Conservation (phyloP, 2,797 vertebrate genomes). For the Borostomias antarcticus region DNA sequence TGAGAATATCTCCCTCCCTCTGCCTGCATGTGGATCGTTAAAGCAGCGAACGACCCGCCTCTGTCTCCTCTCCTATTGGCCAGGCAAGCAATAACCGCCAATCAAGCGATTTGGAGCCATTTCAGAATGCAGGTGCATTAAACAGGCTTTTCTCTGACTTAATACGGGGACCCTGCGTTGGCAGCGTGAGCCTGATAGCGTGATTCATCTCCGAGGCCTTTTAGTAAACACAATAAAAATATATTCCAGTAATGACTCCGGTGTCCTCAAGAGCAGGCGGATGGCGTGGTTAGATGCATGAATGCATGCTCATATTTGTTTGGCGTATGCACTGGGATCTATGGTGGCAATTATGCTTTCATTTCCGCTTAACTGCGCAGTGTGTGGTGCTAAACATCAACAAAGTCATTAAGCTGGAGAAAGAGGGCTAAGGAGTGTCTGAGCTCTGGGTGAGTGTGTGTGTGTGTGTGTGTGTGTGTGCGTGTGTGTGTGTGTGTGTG, state of each 20-base stretch:
- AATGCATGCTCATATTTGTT: constrained; percentile 71
- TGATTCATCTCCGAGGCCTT: constrained; percentile 69
- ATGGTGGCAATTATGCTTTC: constrained; percentile 76
- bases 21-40: constrained; percentile 82
- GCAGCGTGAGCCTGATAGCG: constrained; percentile 50
- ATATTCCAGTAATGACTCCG: constrained; percentile 69
- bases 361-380: constrained; percentile 71
- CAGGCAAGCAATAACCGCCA: constrained; percentile 81
- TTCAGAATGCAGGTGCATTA: constrained; percentile 75
- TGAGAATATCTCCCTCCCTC: constrained; percentile 82
- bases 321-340: constrained; percentile 71
- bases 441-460: constrained; percentile 59
- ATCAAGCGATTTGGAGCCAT: constrained; percentile 70
- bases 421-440: constrained; percentile 58
- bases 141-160: constrained; percentile 65
- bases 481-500: constrained; percentile 24
- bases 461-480: constrained; percentile 56
- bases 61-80: constrained; percentile 78
- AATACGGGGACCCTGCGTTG: constrained; percentile 61
- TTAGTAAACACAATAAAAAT: constrained; percentile 73
- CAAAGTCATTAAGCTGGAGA: constrained; percentile 70
- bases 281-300: constrained; percentile 76
- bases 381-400: constrained; percentile 67
- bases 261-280: constrained; percentile 65
- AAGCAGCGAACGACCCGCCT: constrained; percentile 59